Percentiles rank a stretch among this genome's conserved stretches.
Evolutionary conservation across 2,797 vertebrate genomes (phyloP).

Genomic region (Smutsia temminckii): DNA sequence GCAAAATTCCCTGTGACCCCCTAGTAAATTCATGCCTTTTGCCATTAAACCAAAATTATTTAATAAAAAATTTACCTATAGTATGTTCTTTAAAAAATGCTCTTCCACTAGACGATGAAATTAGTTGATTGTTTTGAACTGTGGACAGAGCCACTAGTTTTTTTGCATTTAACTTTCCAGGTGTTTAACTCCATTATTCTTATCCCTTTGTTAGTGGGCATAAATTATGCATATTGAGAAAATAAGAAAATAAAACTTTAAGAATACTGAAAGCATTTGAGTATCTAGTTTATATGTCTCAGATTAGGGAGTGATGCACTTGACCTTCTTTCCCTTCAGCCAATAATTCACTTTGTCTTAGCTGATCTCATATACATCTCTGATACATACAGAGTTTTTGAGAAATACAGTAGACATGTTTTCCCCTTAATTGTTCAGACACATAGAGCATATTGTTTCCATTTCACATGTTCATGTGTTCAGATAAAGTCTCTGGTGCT

Average conservation of each 20-base stretch:
- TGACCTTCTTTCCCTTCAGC: neutral
- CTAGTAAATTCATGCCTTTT: neutral
- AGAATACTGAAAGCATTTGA: neutral
- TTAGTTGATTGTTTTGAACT: slow-evolving; percentile 15
- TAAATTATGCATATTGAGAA: neutral
- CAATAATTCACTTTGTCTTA: neutral
- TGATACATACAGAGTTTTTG: neutral
- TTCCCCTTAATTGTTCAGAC: neutral
- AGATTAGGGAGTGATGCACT: neutral
- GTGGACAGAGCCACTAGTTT: neutral
- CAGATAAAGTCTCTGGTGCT: neutral
- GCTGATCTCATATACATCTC: neutral
- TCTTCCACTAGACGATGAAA: neutral
- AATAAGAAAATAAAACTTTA: neutral
- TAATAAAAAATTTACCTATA: neutral
- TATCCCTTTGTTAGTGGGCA: neutral
- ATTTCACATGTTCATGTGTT: slow-evolving; percentile 17
- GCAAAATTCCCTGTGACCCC: neutral
- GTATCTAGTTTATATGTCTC: neutral
- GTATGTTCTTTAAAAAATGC: neutral
- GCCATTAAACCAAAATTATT: slow-evolving; percentile 19
- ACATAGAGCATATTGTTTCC: neutral
- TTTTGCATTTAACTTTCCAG: slow-evolving; percentile 4
- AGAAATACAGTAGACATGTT: neutral
- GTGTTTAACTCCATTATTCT: neutral